Evolutionary conservation across 2,797 vertebrate genomes (phyloP), one percentile per base, ranked within the genome.

Genomic region (Sebastes itinus): DNA sequence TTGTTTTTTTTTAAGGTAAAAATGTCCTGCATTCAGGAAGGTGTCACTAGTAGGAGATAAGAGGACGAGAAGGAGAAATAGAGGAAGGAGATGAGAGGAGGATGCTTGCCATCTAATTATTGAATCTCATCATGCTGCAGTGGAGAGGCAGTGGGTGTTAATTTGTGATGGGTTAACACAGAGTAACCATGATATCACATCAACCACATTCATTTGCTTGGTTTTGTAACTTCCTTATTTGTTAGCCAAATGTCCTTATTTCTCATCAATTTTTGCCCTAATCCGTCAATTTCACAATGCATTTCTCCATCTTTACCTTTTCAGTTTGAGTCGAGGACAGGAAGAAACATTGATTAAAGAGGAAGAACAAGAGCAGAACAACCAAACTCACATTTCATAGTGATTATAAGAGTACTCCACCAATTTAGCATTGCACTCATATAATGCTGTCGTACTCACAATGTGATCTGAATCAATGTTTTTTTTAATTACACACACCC

Each of bases 211-310:
- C 1, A 42, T 66, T 84, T 70, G 9, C 6, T 33, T 23, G 11
- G 2, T 70, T 73, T 68, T 25, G 33, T 74, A 76, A 81, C 69
- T 38, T 72, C 62, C 61, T 46, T 38, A 14, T 62, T 46, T 56
- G 12, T 66, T 54, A 1, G 8, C 55, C n/a, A 25, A 54, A 78
- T 82, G 9, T 70, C 23, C 42, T n/a, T 7, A 27, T 75, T 84
- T 76, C 30, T 20, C n/a, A 52, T 16, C 22, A 62, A 2, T 6
- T 60, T 6, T 56, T 75, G 25, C 46, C n/a, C 14, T 59, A 33
- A 61, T 54, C 33, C 6, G 3, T 10, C 1, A 33, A 55, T 80
- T 63, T 74, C 38, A 14, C n/a, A 25, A 67, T 11, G 7, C n/a
- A 49, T 65, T 61, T 81, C 49, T 55, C 4, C 32, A 61, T 62